These are phyloP conservation scores for Scomber scombrus DNA, from an alignment of 2,113 vertebrate genomes.

Conservation along the genomic window DNA sequence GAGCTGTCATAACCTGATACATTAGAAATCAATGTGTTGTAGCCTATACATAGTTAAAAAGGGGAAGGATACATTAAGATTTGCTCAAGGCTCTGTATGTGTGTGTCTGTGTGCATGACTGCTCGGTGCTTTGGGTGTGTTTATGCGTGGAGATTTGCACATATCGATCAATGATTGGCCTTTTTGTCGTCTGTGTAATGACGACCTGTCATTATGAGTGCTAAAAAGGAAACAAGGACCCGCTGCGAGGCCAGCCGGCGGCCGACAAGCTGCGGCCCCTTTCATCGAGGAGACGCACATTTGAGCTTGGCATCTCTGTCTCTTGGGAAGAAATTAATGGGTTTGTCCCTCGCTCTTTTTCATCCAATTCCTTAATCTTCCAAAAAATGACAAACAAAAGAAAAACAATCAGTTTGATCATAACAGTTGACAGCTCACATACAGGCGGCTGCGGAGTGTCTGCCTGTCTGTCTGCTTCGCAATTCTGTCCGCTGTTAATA, in stretches of 20 bases:
- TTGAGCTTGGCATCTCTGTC: conserved; percentile 11
- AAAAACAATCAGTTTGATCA: conserved; percentile 50
- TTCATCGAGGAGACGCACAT: conserved; percentile 19
- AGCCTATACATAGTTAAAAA: conserved; percentile 70
- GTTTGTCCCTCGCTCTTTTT: conserved; percentile 26
- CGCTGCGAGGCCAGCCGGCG: conserved; percentile 12
- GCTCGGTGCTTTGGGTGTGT: background rate
- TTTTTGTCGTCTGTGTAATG: conserved; percentile 51
- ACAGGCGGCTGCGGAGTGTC: conserved; percentile 6
- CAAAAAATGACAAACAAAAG: conserved; percentile 27
- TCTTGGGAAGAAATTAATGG: conserved; percentile 52
- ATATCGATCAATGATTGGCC: conserved; percentile 58
- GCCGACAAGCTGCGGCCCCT: conserved; percentile 27
- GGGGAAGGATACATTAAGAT: conserved; percentile 60
- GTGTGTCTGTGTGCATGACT: background rate
- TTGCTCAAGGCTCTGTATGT: conserved; percentile 45
- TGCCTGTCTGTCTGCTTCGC: background rate
- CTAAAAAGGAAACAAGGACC: conserved; percentile 55
- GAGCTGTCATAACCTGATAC: conserved; percentile 79
- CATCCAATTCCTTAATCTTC: background rate
- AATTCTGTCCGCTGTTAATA: conserved; percentile 32
- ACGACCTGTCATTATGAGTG: conserved; percentile 43
- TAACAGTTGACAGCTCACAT: conserved; percentile 1
- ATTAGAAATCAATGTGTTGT: conserved; percentile 79
- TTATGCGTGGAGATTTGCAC: conserved; percentile 23